A percentile compares a stretch with the other conserved stretches of the same genome.
phyloP scores from a whole-genome alignment of 2,888 invertebrate genomes.

The Andrena haemorrhoa region DNA sequence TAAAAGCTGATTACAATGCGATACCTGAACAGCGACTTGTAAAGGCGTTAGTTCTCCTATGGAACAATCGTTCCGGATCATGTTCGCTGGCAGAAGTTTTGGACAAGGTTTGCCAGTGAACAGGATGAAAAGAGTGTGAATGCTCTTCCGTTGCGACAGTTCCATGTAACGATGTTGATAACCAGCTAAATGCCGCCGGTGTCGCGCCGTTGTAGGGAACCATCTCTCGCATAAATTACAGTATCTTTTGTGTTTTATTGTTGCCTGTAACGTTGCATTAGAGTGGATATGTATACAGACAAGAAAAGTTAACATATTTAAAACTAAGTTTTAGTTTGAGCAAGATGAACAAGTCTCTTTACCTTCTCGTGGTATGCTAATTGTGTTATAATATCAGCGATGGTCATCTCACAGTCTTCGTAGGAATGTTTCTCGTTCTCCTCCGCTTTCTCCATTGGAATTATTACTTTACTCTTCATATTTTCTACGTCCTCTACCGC shows the following conservation, averaged over 20 bases:
- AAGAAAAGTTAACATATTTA: not conserved
- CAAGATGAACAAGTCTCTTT: slow-evolving; percentile 13
- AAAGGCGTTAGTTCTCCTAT: slow-evolving; percentile 83
- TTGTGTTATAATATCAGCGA: slow-evolving; percentile 80
- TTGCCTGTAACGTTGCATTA: slow-evolving; percentile 74
- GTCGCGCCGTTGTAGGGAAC: slow-evolving; percentile 82
- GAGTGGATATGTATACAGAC: not conserved
- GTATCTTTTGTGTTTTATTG: slow-evolving; percentile 82
- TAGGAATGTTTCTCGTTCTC: slow-evolving; percentile 64
- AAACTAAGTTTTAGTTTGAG: too few relatives aligned
- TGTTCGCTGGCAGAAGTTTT: slow-evolving; percentile 80
- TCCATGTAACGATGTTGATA: slow-evolving; percentile 84
- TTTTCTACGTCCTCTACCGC: slow-evolving; percentile 21
- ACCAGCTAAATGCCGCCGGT: slow-evolving; percentile 81
- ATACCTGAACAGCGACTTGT: slow-evolving; percentile 84
- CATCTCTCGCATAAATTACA: slow-evolving; percentile 83
- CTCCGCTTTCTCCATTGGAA: slow-evolving; percentile 55
- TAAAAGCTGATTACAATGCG: slow-evolving; percentile 16
- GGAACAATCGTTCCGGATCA: slow-evolving; percentile 79
- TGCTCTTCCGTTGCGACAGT: slow-evolving; percentile 83
- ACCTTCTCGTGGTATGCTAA: slow-evolving; percentile 84
- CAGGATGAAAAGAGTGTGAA: slow-evolving; percentile 83
- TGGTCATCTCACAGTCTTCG: slow-evolving; percentile 75
- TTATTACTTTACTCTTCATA: slow-evolving; percentile 60
- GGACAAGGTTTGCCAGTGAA: slow-evolving; percentile 84